Conservation (phyloP, 92 coral and sea anemone genomes). For the Umimayanthus chanpuru region DNA sequence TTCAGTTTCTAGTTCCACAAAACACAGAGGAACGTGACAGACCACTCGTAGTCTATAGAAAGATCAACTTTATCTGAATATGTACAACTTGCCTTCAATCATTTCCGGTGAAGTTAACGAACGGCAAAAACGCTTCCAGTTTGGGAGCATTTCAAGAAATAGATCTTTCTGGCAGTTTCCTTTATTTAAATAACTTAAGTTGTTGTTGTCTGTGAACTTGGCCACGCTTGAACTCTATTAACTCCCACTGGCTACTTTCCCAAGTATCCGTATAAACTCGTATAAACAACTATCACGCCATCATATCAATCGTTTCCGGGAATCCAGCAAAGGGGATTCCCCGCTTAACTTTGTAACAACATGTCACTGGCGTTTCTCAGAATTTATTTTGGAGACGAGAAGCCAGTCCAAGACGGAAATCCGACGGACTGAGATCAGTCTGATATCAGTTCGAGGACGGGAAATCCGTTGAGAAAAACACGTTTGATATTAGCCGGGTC, state of each 20-base stretch:
- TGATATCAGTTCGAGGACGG: no score
- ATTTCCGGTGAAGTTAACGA: not conserved
- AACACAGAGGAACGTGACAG: not conserved
- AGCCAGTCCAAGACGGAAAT: not conserved
- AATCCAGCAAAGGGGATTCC: not conserved
- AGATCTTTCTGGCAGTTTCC: not conserved
- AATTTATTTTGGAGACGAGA: not conserved
- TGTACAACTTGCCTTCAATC: not conserved
- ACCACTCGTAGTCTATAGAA: not conserved
- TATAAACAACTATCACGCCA: no score
- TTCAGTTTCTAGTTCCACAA: not conserved
- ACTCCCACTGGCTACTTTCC: no score
- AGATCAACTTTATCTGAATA: not conserved
- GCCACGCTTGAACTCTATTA: no score
- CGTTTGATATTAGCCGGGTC: no score
- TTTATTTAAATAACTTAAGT: no score
- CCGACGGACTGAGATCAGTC: no score
- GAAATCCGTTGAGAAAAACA: no score
- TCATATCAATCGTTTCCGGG: no score
- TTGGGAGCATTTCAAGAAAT: not conserved
- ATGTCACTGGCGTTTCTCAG: not conserved
- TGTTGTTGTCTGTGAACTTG: no score
- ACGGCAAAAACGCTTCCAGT: not conserved
- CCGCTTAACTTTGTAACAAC: not conserved
- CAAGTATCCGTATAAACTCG: no score